Conservation (phyloP, 2,797 vertebrate genomes). For the Mycteria americana region DNA sequence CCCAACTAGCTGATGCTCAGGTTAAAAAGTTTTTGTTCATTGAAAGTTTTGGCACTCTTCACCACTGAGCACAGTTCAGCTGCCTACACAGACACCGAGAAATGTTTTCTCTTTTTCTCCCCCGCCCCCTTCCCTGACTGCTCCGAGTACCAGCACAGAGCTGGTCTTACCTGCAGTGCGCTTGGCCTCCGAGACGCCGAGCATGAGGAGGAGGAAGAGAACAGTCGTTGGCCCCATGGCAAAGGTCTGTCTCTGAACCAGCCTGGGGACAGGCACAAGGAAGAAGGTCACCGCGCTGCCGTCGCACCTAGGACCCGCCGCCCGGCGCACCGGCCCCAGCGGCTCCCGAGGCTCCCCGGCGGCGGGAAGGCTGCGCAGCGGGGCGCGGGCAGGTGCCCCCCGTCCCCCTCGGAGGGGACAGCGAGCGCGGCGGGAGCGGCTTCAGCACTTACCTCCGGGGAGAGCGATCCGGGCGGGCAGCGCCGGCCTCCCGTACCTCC, state of each 20-base stretch:
- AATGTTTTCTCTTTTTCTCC: rapidly evolving
- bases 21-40: background rate
- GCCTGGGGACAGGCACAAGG: conserved; percentile 15
- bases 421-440: background rate
- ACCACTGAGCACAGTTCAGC: background rate
- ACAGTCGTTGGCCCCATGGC: conserved; percentile 80
- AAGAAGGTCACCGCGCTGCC: background rate
- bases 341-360: background rate
- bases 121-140: rapidly evolving
- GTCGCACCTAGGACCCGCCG: background rate
- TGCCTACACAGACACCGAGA: background rate
- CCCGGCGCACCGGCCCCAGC: background rate
- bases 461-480: background rate
- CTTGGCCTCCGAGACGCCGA: conserved; percentile 76
- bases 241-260: background rate
- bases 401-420: background rate
- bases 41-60: background rate
- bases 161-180: conserved; percentile 83
- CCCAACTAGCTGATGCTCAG: background rate
- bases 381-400: background rate
- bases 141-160: background rate
- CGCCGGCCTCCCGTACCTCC: background rate
- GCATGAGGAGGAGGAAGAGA: conserved; percentile 80
- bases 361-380: background rate
- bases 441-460: conserved; percentile 39